Percentiles rank a stretch among this genome's conserved stretches.
Evolutionary conservation across 1,140 invertebrate genomes (phyloP).

Genomic region (Papilio xuthus): DNA sequence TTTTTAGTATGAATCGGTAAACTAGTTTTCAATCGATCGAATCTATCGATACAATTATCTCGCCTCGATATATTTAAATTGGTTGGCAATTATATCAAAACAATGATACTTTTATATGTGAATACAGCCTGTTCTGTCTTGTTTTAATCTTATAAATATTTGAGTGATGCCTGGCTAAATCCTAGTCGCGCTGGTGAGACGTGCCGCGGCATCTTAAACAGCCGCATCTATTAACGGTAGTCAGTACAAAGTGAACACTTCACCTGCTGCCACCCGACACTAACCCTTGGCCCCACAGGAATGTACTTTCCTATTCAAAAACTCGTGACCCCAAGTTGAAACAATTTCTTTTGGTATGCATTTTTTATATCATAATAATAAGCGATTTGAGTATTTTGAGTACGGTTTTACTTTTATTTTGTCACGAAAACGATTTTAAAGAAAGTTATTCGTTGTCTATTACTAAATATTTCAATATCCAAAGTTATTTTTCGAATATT

Average conservation of each 20-base stretch:
- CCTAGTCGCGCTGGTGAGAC: neutral
- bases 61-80: neutral
- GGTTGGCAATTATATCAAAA: neutral
- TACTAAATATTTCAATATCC: neutral
- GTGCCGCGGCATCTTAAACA: constrained; percentile 15
- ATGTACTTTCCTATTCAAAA: neutral
- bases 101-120: neutral
- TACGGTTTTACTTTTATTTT: neutral
- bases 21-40: neutral
- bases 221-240: constrained; percentile 18
- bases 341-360: neutral
- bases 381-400: neutral
- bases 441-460: neutral
- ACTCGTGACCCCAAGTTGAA: neutral
- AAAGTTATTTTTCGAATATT: neutral
- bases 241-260: neutral
- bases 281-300: neutral
- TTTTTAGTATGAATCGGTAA: neutral
- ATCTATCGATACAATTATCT: neutral
- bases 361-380: neutral
- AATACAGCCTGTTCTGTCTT: neutral
- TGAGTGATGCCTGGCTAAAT: neutral
- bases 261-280: neutral
- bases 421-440: too few species aligned
- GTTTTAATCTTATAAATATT: neutral